Evolutionary conservation across 2,797 vertebrate species (phyloP), one percentile per base, ranked within the genome.

Genomic region (Sebastes paucispinis): DNA sequence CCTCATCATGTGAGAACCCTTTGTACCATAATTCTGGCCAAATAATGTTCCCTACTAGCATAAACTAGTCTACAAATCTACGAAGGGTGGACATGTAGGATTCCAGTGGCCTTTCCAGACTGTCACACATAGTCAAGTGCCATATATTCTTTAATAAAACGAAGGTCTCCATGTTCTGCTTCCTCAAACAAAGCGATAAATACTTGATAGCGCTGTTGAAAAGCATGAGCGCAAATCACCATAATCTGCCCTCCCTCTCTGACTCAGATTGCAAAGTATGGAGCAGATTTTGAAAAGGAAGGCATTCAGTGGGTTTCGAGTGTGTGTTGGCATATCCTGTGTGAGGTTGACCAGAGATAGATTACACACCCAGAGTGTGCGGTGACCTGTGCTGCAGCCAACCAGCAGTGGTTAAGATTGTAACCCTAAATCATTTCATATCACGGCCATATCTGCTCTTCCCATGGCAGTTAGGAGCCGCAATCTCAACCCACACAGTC

Each of bases 251-350:
- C 27, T 62, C 69, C 55, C 27, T 60, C 69, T 9, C 22, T 67
- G 81, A 86, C 65, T 81, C 73, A 70, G 74, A 81, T 69, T 64
- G 54, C 64, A 79, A 69, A 79, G 78, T 63, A 65, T 43, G 50
- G 62, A 79, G 65, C 70, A 34, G 43, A 81, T 66, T 90, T 75
- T 71, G 77, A 86, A 84, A 82, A 81, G 75, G 87, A 89, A 89
- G 89, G 88, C 92, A 87, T 88, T 90, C 79, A 76, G 82, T 60
- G 87, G 90, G 84, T 87, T 89, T 87, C 12, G 65, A 89, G 88
- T 89, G 92, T 93, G 92, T 89, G 89, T 90, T 94, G 93, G 92
- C 92, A 94, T 92, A 88, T 92, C 87, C 82, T 90, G 88, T 81
- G 83, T 91, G 92, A 94, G 93, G 90, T 92, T 93, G 91, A 93